Evolutionary conservation across 2,797 vertebrate genomes (phyloP).

Genomic region (Aotus griseimembra): DNA sequence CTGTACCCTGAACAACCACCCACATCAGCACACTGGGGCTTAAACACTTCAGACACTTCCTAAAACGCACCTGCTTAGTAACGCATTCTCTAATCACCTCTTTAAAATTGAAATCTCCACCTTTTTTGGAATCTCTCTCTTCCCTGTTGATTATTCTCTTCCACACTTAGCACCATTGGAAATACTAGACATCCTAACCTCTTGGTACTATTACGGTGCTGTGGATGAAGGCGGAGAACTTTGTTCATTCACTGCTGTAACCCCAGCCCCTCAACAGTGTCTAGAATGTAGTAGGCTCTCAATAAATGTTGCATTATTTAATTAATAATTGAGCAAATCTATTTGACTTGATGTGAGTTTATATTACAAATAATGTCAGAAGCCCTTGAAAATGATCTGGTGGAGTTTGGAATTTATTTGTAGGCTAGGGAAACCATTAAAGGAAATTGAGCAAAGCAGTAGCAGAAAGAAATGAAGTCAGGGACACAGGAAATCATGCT

Average conservation of each 20-base stretch:
- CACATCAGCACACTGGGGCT: background rate
- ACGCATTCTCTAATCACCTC: background rate
- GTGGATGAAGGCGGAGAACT: background rate
- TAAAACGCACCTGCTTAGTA: accelerated
- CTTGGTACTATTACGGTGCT: accelerated
- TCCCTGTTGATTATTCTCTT: background rate
- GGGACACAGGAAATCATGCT: background rate
- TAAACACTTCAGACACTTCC: background rate
- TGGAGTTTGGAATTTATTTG: background rate
- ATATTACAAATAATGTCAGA: too few species aligned
- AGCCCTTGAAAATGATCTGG: accelerated
- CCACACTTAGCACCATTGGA: background rate
- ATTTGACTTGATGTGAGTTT: background rate
- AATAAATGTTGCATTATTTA: background rate
- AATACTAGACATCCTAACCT: background rate
- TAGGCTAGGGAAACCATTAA: background rate
- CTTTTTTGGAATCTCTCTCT: accelerated
- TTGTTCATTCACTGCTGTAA: background rate
- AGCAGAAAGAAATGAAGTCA: background rate
- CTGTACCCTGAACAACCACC: background rate
- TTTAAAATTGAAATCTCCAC: too few species aligned
- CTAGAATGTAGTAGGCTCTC: background rate
- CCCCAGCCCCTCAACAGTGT: background rate
- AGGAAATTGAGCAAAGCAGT: background rate
- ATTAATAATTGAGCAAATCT: background rate